These are phyloP conservation scores for Xylocopa sonorina DNA, from an alignment of 1,140 invertebrate species.

Conservation along the genomic window DNA sequence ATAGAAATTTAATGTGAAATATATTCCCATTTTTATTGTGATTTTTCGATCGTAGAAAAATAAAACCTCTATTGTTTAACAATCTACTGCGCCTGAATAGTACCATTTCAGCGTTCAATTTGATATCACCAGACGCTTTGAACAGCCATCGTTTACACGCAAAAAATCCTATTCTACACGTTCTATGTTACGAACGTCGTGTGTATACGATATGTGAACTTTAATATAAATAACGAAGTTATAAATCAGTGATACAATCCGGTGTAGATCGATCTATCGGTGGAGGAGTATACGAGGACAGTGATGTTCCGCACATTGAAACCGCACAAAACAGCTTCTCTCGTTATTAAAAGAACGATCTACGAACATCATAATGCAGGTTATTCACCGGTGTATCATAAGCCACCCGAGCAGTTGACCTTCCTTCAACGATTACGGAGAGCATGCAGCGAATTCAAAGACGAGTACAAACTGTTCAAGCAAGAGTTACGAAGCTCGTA, in stretches of 20 bases:
- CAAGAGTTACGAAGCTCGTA: slow-evolving; percentile 87
- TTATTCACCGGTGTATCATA: slow-evolving; percentile 30
- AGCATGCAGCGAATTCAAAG: slow-evolving; percentile 85
- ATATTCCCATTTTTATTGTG: slow-evolving; percentile 27
- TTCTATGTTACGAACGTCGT: no score
- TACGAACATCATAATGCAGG: neutral
- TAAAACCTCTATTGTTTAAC: slow-evolving; percentile 51
- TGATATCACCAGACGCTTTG: neutral
- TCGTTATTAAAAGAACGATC: slow-evolving; percentile 22
- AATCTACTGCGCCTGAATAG: slow-evolving; percentile 50
- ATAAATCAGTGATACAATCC: neutral
- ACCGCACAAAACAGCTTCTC: neutral
- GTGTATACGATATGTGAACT: neutral
- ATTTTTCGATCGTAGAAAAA: slow-evolving; percentile 35
- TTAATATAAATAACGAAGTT: neutral
- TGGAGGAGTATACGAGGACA: neutral
- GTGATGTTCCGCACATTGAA: neutral
- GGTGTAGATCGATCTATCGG: neutral
- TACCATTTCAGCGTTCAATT: slow-evolving; percentile 26
- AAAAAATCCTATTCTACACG: neutral
- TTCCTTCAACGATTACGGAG: slow-evolving; percentile 81
- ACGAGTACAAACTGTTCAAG: slow-evolving; percentile 86
- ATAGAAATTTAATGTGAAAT: slow-evolving; percentile 8
- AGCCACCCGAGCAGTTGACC: slow-evolving; percentile 13
- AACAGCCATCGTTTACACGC: neutral